Percentiles rank a stretch among this genome's conserved stretches.
These are phyloP conservation scores for Heloderma charlesbogerti DNA, from an alignment of 2,113 vertebrate species.

Conservation along the genomic window DNA sequence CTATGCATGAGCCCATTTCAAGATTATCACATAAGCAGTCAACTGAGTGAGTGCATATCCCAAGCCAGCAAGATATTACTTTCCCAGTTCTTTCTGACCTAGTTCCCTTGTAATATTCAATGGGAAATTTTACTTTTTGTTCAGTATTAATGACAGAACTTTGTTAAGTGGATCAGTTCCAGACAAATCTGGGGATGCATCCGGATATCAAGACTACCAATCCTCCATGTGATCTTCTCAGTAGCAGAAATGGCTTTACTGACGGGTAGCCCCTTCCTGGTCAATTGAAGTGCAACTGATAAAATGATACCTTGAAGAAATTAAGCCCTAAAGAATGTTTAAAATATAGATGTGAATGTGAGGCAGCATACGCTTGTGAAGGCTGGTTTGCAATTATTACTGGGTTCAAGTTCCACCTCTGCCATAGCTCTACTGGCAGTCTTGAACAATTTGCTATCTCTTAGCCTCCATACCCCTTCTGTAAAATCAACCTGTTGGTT, in stretches of 20 bases:
- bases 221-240: background rate
- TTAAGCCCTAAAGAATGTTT: background rate
- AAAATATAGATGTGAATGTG: background rate
- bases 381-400: background rate
- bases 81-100: background rate
- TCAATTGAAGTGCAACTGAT: background rate
- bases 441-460: background rate
- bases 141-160: background rate
- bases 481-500: too few species aligned
- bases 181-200: background rate
- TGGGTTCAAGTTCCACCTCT: background rate
- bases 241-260: background rate
- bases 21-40: background rate
- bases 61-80: background rate
- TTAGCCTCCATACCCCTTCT: background rate
- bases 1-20: background rate
- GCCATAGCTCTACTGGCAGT: background rate
- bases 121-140: background rate
- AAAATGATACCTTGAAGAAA: background rate
- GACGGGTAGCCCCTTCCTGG: background rate
- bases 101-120: background rate
- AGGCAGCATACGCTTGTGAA: background rate
- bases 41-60: background rate
- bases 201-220: background rate
- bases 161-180: background rate